Percentiles rank a stretch among this genome's conserved stretches.
These are phyloP conservation scores for Hirtodrosophila alboralis DNA, from an alignment of 2,888 invertebrate genomes.

Conservation along the genomic window DNA sequence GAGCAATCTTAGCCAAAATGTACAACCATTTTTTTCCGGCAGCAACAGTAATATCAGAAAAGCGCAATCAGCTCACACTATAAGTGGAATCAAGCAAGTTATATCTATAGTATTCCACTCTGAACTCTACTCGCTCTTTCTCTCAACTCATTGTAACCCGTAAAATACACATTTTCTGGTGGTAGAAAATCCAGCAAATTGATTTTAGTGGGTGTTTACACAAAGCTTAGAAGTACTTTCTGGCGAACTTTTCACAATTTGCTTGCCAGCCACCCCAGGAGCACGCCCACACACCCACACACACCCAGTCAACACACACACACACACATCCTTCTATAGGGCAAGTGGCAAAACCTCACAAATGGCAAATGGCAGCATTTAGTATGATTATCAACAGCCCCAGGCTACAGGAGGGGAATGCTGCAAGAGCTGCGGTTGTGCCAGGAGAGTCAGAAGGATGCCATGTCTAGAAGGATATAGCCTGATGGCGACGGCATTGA, in stretches of 20 bases:
- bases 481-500: slow-evolving; percentile 63
- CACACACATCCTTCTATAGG: slow-evolving; percentile 51
- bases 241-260: slow-evolving; percentile 75
- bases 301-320: slow-evolving; percentile 11
- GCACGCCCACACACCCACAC: slow-evolving; percentile 49
- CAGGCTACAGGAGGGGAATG: not conserved
- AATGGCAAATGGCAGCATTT: slow-evolving; percentile 82
- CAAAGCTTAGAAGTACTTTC: slow-evolving; percentile 76
- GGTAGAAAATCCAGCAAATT: slow-evolving; percentile 81
- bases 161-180: slow-evolving; percentile 80
- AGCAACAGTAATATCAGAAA: slow-evolving; percentile 18
- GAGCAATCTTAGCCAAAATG: slow-evolving; percentile 34
- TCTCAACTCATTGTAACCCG: slow-evolving; percentile 62
- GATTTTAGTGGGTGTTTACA: slow-evolving; percentile 83
- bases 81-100: slow-evolving; percentile 12
- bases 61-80: slow-evolving; percentile 44
- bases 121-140: not conserved
- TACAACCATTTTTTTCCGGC: slow-evolving; percentile 23
- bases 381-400: slow-evolving; percentile 74
- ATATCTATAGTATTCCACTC: slow-evolving; percentile 4
- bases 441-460: slow-evolving; percentile 22
- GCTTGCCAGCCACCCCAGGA: slow-evolving; percentile 65
- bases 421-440: slow-evolving; percentile 30
- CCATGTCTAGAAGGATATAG: too few species aligned
- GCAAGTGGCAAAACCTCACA: slow-evolving; percentile 81